Evolutionary conservation across 2,113 vertebrate species (phyloP).

Genomic region (Urocolius indicus): DNA sequence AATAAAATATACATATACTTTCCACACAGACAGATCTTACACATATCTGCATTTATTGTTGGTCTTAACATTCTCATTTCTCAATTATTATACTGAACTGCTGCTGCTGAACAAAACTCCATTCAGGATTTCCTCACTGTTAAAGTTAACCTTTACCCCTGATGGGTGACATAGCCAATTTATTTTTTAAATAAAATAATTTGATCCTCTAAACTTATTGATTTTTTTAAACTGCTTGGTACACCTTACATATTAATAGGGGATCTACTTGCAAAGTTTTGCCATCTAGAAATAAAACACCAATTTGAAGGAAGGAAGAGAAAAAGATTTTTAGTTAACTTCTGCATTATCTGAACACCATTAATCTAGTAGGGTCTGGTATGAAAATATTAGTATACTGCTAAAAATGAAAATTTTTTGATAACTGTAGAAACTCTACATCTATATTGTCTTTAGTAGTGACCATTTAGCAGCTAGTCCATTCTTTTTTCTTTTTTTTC

Average conservation of each 20-base stretch:
- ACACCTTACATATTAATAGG: background rate
- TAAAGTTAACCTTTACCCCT: background rate
- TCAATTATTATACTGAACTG: background rate
- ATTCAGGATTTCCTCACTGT: background rate
- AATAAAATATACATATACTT: background rate
- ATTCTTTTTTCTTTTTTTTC: constrained; percentile 2
- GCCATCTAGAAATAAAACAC: background rate
- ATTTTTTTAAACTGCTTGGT: background rate
- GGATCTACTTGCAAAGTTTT: background rate
- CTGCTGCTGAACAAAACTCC: background rate
- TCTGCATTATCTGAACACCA: background rate
- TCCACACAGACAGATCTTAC: background rate
- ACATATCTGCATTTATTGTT: background rate
- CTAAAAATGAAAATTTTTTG: background rate
- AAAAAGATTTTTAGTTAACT: background rate
- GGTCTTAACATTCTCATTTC: background rate
- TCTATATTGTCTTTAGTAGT: background rate
- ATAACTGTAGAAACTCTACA: background rate
- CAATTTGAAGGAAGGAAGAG: background rate
- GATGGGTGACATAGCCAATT: background rate
- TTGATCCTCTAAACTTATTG: background rate
- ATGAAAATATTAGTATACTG: background rate
- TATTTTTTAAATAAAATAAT: background rate
- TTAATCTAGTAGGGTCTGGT: background rate
- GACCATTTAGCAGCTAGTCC: constrained; percentile 4